A percentile compares a stretch with the other conserved stretches of the same genome.
These are phyloP conservation scores for Bubo blakistoni DNA, from an alignment of 2,113 vertebrate species.

Conservation along the genomic window DNA sequence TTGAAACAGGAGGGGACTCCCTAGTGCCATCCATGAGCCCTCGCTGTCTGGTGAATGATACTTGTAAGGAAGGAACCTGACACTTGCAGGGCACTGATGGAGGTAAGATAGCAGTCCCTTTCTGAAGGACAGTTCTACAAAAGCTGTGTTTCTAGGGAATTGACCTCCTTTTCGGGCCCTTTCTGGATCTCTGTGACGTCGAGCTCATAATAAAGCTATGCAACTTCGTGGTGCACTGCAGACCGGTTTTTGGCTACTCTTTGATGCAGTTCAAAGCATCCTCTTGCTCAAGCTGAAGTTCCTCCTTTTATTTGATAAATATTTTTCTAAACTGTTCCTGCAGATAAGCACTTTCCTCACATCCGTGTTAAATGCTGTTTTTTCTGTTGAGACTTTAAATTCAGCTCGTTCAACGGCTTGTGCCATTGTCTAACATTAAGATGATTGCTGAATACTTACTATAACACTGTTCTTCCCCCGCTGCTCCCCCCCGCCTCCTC, in stretches of 20 bases:
- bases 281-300: background rate
- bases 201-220: background rate
- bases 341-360: background rate
- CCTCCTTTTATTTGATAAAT: background rate
- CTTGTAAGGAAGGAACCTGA: background rate
- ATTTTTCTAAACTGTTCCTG: background rate
- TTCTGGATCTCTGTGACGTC: background rate
- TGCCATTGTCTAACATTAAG: background rate
- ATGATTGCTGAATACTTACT: background rate
- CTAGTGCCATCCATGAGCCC: background rate
- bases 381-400: background rate
- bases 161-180: background rate
- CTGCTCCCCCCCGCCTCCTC: too few relatives aligned
- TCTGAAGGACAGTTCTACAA: background rate
- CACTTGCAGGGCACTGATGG: background rate
- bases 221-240: background rate
- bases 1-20: background rate
- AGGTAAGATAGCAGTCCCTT: background rate
- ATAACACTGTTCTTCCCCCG: background rate
- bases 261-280: background rate
- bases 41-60: fast-evolving
- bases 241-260: background rate
- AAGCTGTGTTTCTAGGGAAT: background rate
- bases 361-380: background rate
- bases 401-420: background rate